A percentile compares a stretch with the other conserved stretches of the same genome.
Conservation (phyloP, 2,113 vertebrate species). For the Vombatus ursinus region DNA sequence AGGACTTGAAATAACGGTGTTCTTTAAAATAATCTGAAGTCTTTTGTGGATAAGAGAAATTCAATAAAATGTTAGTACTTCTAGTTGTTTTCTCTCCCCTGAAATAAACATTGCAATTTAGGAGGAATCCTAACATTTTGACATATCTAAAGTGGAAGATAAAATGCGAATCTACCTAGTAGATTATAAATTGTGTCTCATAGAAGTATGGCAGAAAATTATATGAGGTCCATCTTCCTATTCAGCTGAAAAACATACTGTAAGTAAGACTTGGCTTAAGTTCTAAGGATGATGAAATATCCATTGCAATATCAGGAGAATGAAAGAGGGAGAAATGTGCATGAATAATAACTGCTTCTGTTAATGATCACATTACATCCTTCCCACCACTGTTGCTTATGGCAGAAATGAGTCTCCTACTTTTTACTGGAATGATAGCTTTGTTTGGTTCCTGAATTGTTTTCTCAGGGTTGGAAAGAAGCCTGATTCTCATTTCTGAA, state of each 20-base stretch:
- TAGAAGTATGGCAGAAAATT: slow-evolving; percentile 48
- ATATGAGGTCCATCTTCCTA: slow-evolving; percentile 71
- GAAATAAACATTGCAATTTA: neutral
- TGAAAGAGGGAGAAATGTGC: neutral
- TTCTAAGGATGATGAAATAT: slow-evolving; percentile 62
- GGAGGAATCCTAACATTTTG: neutral
- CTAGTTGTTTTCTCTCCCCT: neutral
- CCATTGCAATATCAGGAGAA: slow-evolving; percentile 45
- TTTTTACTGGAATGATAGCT: neutral
- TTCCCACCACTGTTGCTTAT: neutral
- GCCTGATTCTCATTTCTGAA: neutral
- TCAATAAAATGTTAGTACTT: neutral
- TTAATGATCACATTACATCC: slow-evolving; percentile 8
- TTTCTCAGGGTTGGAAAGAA: neutral
- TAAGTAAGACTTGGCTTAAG: slow-evolving; percentile 67
- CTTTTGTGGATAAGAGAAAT: neutral
- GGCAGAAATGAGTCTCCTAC: neutral
- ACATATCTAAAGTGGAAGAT: neutral
- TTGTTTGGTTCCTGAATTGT: neutral
- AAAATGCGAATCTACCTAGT: neutral
- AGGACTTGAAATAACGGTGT: neutral
- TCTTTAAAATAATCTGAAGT: neutral
- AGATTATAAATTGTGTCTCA: neutral
- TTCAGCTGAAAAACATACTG: slow-evolving; percentile 63
- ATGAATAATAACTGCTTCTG: slow-evolving; percentile 40